Base-by-base conservation (phyloP, 2,888 invertebrate species). In the Watsonalla cultraria region DNA sequence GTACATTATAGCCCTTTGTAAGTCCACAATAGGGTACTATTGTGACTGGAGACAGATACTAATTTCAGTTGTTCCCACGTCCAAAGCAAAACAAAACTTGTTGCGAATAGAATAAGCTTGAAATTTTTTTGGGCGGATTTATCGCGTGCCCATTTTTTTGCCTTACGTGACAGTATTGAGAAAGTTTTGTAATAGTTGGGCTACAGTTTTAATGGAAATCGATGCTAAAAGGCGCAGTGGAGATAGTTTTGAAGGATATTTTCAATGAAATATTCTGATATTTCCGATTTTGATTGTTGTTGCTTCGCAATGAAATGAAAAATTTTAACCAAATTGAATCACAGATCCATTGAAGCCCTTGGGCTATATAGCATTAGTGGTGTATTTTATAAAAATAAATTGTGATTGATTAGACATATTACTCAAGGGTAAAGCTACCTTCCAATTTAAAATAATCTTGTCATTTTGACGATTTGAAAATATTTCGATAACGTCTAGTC, bases 31-130 rank as follows among this genome's bases (percentile, higher is more conserved):
- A 59, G 65, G 72, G 67, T 57, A 60, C 68, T 60, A 76, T 83
- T 84, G 82, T 84, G 76, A 72, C 62, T 68, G 59, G 54, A 68
- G 84, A 84, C 83, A 81, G 83, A 74, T 82, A 84, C 82, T 83
- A 83, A 84, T 84, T 82, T 74, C 78, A 70, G 77, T 80, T 74
- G 76, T 66, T 74, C 75, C 74, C 71, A 72, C 15, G 39, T 60
- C 67, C 69, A 70, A 72, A 74, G 75, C 72, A 70, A 68, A 72
- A 71, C 70, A 70, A 66, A 65, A 61, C 66, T 65, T 57, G 61
- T 58, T 52, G 54, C 65, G 58, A 67, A 69, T 69, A 68, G 42
- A 42, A 42, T 42, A 42, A 9, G 42, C 42, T 42, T 42, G 42
- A 11, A 5, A 11, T 42, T 42, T 42, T 42, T 11, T 42, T 11